A percentile compares a stretch with the other conserved stretches of the same genome.
Conservation (phyloP, 2,797 vertebrate species). For the Sphaeramia orbicularis region DNA sequence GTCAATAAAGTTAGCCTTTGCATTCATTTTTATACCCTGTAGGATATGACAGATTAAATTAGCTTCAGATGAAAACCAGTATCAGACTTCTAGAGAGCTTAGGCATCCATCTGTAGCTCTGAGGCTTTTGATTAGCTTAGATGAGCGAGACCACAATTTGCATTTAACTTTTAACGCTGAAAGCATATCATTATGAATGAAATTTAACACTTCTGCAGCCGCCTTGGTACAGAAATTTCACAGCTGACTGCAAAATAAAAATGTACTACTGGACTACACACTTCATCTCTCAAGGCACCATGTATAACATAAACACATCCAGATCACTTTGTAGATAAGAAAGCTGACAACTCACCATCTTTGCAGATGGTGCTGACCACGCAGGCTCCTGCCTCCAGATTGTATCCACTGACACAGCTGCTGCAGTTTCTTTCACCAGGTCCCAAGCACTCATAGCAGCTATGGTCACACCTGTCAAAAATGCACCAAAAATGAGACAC, state of each 20-base stretch:
- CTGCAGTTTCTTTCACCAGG: constrained; percentile 96
- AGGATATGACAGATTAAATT: constrained; percentile 22
- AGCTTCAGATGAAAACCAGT: constrained; percentile 18
- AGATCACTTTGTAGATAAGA: constrained; percentile 33
- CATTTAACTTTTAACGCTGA: not conserved
- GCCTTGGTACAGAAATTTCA: not conserved
- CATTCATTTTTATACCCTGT: not conserved
- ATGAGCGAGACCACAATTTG: constrained; percentile 10
- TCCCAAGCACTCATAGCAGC: constrained; percentile 94
- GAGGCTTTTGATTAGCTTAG: constrained; percentile 5
- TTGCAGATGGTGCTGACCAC: constrained; percentile 97
- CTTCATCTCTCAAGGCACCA: constrained; percentile 3
- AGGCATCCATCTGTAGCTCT: constrained; percentile 14
- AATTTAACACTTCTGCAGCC: no score
- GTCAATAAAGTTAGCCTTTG: constrained; percentile 17
- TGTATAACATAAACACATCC: constrained; percentile 19
- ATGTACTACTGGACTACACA: not conserved
- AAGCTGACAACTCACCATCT: constrained; percentile 92
- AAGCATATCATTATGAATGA: no score
- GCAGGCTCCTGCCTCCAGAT: constrained; percentile 93
- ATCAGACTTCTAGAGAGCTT: not conserved
- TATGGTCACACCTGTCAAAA: constrained; percentile 90
- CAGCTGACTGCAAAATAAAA: not conserved
- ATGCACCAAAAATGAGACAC: constrained; percentile 27
- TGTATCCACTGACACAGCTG: constrained; percentile 92